Evolutionary conservation across 2,113 vertebrate species (phyloP).

Genomic region (Oreochromis niloticus): DNA sequence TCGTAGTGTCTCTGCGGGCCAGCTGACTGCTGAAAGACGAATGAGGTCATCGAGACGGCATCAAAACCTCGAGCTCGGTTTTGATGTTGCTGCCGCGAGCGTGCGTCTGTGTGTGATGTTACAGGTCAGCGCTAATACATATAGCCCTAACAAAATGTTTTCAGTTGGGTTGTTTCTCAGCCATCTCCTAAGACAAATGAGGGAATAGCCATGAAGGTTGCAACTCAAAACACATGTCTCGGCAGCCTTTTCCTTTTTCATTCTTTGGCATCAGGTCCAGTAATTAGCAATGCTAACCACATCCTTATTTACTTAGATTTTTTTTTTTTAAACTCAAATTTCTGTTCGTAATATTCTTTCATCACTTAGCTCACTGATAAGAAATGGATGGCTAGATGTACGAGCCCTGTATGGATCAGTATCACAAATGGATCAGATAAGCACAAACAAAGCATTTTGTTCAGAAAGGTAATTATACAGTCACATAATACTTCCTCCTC

Average conservation of each 20-base stretch:
- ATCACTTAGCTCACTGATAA: conserved; percentile 38
- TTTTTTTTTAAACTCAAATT: conserved; percentile 13
- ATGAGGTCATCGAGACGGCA: conserved; percentile 26
- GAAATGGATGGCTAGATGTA: conserved; percentile 25
- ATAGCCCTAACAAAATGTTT: neutral
- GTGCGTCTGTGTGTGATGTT: neutral
- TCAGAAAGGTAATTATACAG: conserved; percentile 49
- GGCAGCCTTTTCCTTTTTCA: conserved; percentile 30
- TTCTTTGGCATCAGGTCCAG: conserved; percentile 50
- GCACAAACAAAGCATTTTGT: conserved; percentile 57
- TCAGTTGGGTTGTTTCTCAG: neutral
- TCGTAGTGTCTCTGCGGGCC: conserved; percentile 21
- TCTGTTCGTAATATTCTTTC: conserved; percentile 50
- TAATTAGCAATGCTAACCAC: conserved; percentile 63
- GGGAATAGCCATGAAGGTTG: conserved; percentile 17
- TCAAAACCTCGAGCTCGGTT: neutral
- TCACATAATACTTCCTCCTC: conserved; percentile 56
- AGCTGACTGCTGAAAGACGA: conserved; percentile 33
- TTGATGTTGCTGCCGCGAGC: neutral
- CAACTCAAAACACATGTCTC: conserved; percentile 51
- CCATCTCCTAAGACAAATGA: conserved; percentile 26
- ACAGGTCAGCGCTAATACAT: conserved; percentile 7
- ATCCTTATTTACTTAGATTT: conserved; percentile 55
- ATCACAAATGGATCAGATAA: conserved; percentile 59
- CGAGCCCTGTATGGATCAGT: conserved; percentile 29